Percentiles rank a stretch among this genome's conserved stretches.
phyloP scores from a whole-genome alignment of 2,888 invertebrate species.

The Molanna angustata region DNA sequence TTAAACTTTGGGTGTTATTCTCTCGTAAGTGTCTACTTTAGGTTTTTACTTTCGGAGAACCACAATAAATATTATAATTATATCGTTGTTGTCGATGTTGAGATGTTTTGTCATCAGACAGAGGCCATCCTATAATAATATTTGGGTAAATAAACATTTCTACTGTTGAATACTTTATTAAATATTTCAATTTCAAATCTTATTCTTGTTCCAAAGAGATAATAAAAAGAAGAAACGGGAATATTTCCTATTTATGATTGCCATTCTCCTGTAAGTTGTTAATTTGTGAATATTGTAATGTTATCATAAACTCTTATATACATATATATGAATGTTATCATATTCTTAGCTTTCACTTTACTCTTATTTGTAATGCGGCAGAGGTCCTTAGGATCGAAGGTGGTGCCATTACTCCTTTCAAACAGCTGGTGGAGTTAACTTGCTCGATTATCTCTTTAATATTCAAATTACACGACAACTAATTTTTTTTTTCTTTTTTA shows the following conservation, averaged over 20 bases:
- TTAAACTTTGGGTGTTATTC: conserved; percentile 23
- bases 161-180: too few relatives aligned
- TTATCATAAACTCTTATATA: too few relatives aligned
- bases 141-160: too few relatives aligned
- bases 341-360: conserved; percentile 29
- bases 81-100: conserved; percentile 4
- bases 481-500: too few relatives aligned
- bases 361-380: conserved; percentile 33
- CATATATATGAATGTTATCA: conserved; percentile 21
- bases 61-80: conserved; percentile 6
- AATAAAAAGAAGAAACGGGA: too few relatives aligned
- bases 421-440: conserved; percentile 6
- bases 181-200: too few relatives aligned
- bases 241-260: too few relatives aligned
- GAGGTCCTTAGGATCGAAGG: conserved; percentile 15
- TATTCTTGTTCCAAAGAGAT: too few relatives aligned
- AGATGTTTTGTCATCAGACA: conserved; percentile 1
- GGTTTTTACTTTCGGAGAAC: conserved; percentile 15
- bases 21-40: conserved; percentile 18
- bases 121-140: too few relatives aligned
- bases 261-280: conserved; percentile 16
- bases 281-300: conserved; percentile 21
- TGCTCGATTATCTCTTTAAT: too few relatives aligned
- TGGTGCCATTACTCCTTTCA: conserved; percentile 19
- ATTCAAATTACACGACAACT: too few relatives aligned